Evolutionary conservation across 2,113 vertebrate species (phyloP).

Genomic region (Eleginops maclovinus): DNA sequence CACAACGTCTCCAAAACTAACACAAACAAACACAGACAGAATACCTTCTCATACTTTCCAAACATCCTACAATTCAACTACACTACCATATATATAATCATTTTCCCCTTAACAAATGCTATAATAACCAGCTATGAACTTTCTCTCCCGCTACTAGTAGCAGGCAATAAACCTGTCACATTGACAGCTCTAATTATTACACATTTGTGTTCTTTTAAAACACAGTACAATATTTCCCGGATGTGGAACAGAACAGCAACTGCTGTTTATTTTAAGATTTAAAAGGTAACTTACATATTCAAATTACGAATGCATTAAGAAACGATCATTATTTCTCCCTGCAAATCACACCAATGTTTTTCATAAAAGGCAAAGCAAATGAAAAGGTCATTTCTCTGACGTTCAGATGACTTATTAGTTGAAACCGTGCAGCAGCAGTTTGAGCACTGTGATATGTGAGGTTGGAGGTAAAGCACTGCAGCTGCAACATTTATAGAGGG

Average conservation of each 20-base stretch:
- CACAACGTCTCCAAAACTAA: too few species aligned
- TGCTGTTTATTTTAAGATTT: background rate
- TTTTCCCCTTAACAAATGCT: too few species aligned
- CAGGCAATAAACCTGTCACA: too few species aligned
- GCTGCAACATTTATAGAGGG: slow-evolving; percentile 18
- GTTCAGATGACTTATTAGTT: background rate
- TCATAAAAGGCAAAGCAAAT: background rate
- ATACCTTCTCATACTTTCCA: too few species aligned
- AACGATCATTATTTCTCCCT: background rate
- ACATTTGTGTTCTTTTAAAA: background rate
- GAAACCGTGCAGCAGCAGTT: background rate
- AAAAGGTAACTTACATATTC: background rate
- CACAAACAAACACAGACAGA: too few species aligned
- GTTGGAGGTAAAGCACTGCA: slow-evolving; percentile 1
- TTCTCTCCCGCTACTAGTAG: too few species aligned
- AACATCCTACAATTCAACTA: too few species aligned
- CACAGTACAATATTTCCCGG: background rate
- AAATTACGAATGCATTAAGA: background rate
- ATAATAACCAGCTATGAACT: too few species aligned
- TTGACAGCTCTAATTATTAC: too few species aligned
- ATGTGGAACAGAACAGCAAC: too few species aligned
- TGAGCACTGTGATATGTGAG: background rate
- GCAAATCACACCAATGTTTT: background rate
- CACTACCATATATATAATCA: too few species aligned
- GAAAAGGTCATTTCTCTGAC: background rate